These are phyloP conservation scores for Steinernema scapterisci DNA, from an alignment of 2,888 invertebrate genomes.

Conservation along the genomic window DNA sequence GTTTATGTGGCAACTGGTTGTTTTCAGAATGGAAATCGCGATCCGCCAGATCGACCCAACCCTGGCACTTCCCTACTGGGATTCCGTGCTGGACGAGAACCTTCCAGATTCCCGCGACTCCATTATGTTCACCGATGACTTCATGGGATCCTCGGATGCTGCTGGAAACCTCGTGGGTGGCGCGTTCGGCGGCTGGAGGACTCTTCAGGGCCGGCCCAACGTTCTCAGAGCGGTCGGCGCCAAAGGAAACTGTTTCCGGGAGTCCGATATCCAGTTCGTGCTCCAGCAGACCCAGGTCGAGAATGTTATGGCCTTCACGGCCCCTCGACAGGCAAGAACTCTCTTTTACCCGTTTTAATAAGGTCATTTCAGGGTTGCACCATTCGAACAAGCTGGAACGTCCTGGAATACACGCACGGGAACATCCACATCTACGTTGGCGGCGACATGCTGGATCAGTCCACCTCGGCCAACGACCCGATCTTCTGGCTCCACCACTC, in stretches of 20 bases:
- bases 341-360: not conserved
- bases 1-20: not conserved
- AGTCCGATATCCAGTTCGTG: slow-evolving; percentile 48
- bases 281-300: slow-evolving; percentile 47
- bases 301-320: slow-evolving; percentile 55
- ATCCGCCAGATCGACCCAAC: slow-evolving; percentile 59
- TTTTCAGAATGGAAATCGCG: slow-evolving; percentile 48
- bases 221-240: slow-evolving; percentile 52
- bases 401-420: slow-evolving; percentile 58
- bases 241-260: slow-evolving; percentile 50
- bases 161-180: slow-evolving; percentile 65
- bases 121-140: slow-evolving; percentile 44
- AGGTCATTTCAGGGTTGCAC: slow-evolving; percentile 43
- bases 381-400: slow-evolving; percentile 50
- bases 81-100: slow-evolving; percentile 66
- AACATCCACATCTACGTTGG: slow-evolving; percentile 66
- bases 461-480: slow-evolving; percentile 68
- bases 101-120: slow-evolving; percentile 59
- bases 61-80: slow-evolving; percentile 68
- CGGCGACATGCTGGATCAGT: slow-evolving; percentile 66
- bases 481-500: slow-evolving; percentile 68
- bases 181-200: slow-evolving; percentile 66
- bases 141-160: slow-evolving; percentile 51
- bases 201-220: slow-evolving; percentile 46
- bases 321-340: slow-evolving; percentile 47